These are phyloP conservation scores for Columba guinea DNA, from an alignment of 2,797 vertebrate genomes.

Conservation along the genomic window DNA sequence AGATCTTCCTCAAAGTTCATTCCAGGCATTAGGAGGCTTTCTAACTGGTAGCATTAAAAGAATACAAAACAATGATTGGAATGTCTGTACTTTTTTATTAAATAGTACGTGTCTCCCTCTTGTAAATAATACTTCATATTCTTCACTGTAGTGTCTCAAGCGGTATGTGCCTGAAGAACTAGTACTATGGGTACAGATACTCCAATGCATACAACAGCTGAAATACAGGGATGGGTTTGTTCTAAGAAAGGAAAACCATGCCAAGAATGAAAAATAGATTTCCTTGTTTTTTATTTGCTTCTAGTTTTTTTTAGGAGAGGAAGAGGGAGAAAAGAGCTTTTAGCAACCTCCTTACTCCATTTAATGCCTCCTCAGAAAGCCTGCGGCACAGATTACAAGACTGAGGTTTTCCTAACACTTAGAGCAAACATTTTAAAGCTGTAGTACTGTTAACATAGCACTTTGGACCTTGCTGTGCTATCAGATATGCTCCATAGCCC, in stretches of 20 bases:
- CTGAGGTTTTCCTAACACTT: neutral
- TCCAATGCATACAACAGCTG: neutral
- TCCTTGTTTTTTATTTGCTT: neutral
- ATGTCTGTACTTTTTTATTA: neutral
- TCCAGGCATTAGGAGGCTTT: neutral
- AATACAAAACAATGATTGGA: neutral
- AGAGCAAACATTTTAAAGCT: neutral
- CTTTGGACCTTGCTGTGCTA: neutral
- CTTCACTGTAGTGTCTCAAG: neutral
- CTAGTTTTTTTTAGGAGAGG: neutral
- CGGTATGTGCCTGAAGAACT: neutral
- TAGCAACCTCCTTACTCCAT: neutral
- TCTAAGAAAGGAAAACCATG: neutral
- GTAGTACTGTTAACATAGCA: neutral
- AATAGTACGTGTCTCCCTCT: fast-evolving
- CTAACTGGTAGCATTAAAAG: neutral
- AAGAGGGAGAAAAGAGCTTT: neutral
- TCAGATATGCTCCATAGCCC: constrained; percentile 29
- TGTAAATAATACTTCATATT: neutral
- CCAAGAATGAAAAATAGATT: neutral
- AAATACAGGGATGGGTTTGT: neutral
- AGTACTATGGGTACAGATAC: too few relatives aligned
- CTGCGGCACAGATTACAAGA: neutral
- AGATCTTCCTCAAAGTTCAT: neutral
- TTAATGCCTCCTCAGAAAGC: neutral